Conservation (phyloP, 1,140 invertebrate genomes). For the Trinorchestia longiramus region DNA sequence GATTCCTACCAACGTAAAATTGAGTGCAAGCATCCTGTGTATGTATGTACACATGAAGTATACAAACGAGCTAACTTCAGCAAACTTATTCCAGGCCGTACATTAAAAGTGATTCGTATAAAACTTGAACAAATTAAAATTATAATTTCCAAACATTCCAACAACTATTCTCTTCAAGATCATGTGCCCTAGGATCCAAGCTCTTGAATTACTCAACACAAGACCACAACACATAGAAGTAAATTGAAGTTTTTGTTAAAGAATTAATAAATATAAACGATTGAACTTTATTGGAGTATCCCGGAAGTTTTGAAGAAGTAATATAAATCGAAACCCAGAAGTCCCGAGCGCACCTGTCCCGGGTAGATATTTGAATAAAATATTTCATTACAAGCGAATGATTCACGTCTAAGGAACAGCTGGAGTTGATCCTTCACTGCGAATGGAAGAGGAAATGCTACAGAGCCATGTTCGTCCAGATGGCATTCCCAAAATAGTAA, state of each 20-base stretch:
- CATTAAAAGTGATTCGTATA: not conserved
- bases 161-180: not conserved
- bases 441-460: not conserved
- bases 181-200: not conserved
- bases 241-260: not conserved
- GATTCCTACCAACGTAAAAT: too few relatives aligned
- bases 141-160: not conserved
- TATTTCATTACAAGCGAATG: not conserved
- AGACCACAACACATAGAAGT: not conserved
- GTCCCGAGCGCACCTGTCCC: not conserved
- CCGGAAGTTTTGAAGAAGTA: not conserved
- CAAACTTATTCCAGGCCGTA: too few relatives aligned
- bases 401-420: not conserved
- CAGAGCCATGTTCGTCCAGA: not conserved
- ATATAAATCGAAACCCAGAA: not conserved
- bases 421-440: not conserved
- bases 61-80: too few relatives aligned
- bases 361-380: not conserved
- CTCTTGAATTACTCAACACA: not conserved
- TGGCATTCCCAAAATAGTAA: not conserved
- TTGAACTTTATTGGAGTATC: not conserved
- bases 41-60: too few relatives aligned
- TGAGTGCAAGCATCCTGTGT: too few relatives aligned
- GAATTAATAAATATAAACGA: not conserved
- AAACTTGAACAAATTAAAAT: not conserved